A percentile compares a stretch with the other conserved stretches of the same genome.
phyloP scores from a whole-genome alignment of 2,797 vertebrate genomes.

The Telmatherina bonti region DNA sequence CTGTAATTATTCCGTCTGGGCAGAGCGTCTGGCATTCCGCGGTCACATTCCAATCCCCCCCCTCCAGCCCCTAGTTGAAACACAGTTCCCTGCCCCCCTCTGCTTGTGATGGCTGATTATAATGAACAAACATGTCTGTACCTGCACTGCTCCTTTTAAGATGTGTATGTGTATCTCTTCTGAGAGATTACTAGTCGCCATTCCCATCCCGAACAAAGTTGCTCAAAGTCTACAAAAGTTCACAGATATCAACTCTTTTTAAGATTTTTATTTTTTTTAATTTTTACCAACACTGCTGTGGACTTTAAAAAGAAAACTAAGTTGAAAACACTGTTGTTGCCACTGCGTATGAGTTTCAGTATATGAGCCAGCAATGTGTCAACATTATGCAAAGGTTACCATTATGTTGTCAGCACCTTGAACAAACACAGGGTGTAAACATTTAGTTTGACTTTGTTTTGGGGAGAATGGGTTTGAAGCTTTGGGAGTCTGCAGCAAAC shows the following conservation, averaged over 20 bases:
- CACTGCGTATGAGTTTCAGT: slow-evolving; percentile 33
- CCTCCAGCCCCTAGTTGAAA: slow-evolving; percentile 69
- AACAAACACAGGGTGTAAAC: slow-evolving; percentile 50
- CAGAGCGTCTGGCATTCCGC: slow-evolving; percentile 85
- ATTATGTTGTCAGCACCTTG: slow-evolving; percentile 38
- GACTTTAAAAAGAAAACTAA: not conserved
- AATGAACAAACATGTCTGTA: slow-evolving; percentile 74
- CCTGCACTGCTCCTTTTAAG: slow-evolving; percentile 64
- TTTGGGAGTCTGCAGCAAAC: slow-evolving; percentile 5
- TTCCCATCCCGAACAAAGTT: not conserved
- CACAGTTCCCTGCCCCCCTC: slow-evolving; percentile 69
- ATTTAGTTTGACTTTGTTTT: slow-evolving; percentile 29
- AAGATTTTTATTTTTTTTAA: slow-evolving; percentile 8
- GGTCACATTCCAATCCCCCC: slow-evolving; percentile 84
- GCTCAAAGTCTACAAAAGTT: not conserved
- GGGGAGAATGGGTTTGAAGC: slow-evolving; percentile 24
- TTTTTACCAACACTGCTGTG: not conserved
- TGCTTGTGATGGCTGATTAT: slow-evolving; percentile 52
- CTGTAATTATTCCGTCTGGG: slow-evolving; percentile 85
- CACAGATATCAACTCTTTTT: not conserved
- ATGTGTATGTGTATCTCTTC: slow-evolving; percentile 31
- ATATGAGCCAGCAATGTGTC: slow-evolving; percentile 45
- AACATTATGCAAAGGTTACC: slow-evolving; percentile 45
- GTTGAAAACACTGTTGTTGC: slow-evolving; percentile 11
- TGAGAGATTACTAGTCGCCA: slow-evolving; percentile 16